A percentile compares a stretch with the other conserved stretches of the same genome.
Evolutionary conservation across 2,797 vertebrate species (phyloP).

Genomic region (Xenops minutus): DNA sequence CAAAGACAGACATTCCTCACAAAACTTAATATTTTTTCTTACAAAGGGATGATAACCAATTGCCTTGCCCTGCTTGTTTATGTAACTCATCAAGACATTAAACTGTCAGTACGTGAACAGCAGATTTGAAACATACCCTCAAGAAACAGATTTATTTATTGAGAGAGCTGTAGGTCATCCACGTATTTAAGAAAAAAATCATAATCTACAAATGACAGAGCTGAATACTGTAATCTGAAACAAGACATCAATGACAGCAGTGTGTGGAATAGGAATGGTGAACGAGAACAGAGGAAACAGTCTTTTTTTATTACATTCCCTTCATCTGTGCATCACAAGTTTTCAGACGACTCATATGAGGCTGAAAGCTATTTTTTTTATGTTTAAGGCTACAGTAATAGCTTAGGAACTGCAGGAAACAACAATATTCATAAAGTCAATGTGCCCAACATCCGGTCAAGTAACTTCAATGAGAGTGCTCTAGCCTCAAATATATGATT

Average conservation of each 20-base stretch:
- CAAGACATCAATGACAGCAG: not conserved
- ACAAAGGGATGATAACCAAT: not conserved
- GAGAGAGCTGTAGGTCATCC: not conserved
- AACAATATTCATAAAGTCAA: not conserved
- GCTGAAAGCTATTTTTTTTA: not conserved
- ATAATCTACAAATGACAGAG: not conserved
- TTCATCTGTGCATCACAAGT: not conserved
- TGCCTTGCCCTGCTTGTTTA: not conserved
- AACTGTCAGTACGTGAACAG: not conserved
- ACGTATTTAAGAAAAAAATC: not conserved
- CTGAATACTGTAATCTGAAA: not conserved
- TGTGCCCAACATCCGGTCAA: rapidly evolving
- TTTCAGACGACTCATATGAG: not conserved
- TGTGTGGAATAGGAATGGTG: not conserved
- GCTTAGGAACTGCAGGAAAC: not conserved
- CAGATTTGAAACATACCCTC: not conserved
- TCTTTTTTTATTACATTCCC: not conserved
- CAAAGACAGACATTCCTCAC: not conserved
- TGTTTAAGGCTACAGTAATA: not conserved
- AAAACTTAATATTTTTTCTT: not conserved
- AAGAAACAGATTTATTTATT: not conserved
- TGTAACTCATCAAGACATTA: not conserved
- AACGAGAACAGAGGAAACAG: not conserved
- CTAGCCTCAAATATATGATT: not conserved
- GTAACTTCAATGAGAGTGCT: not conserved